phyloP scores from a whole-genome alignment of 2,888 invertebrate species.

The Brachyptera risi region DNA sequence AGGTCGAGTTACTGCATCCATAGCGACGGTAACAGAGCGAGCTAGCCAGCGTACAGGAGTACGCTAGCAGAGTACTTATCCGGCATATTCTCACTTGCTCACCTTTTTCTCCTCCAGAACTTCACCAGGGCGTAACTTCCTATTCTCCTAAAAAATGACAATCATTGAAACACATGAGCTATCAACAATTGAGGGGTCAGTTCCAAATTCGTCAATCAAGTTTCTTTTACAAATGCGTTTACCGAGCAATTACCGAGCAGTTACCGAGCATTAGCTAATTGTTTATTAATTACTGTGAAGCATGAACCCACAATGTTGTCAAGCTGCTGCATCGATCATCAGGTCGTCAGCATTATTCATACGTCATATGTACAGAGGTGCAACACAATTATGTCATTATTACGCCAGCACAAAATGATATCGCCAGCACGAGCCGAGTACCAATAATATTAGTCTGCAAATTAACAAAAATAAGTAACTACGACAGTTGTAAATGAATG shows the following conservation, averaged over 20 bases:
- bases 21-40: too few species aligned
- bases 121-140: slow-evolving; percentile 91
- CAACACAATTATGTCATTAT: too few species aligned
- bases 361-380: too few species aligned
- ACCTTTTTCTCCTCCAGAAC: slow-evolving; percentile 92
- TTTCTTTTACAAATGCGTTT: not conserved
- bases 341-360: too few species aligned
- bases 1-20: not conserved
- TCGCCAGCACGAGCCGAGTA: too few species aligned
- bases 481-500: too few species aligned
- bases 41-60: too few species aligned
- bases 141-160: slow-evolving; percentile 64
- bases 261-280: not conserved
- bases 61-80: too few species aligned
- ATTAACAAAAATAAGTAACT: too few species aligned
- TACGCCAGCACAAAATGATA: too few species aligned
- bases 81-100: slow-evolving; percentile 44
- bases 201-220: not conserved
- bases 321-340: too few species aligned
- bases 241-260: not conserved
- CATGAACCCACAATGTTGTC: not conserved
- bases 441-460: too few species aligned
- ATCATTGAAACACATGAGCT: not conserved
- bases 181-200: not conserved
- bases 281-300: not conserved